Conservation (phyloP, 2,113 vertebrate species). For the Brachypteracias leptosomus region DNA sequence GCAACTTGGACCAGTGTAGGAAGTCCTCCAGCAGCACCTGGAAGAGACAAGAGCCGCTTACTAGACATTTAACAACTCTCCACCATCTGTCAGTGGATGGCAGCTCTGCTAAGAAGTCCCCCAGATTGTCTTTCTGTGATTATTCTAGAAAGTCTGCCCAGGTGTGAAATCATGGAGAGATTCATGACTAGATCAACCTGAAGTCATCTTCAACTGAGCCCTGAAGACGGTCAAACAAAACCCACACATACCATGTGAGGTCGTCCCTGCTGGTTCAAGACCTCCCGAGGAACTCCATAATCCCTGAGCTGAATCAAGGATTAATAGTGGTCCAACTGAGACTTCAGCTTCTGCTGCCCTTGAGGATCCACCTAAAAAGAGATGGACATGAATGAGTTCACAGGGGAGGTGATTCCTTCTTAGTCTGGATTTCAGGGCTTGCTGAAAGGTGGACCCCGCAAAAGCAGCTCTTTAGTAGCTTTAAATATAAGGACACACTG, state of each 20-base stretch:
- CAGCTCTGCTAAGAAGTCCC: not conserved
- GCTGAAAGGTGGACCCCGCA: not conserved
- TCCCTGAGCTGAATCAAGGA: not conserved
- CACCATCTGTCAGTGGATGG: no score
- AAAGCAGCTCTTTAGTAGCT: not conserved
- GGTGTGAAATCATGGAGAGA: not conserved
- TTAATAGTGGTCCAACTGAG: constrained; percentile 8
- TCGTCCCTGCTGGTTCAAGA: not conserved
- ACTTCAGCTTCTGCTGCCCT: not conserved
- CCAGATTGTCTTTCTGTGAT: no score
- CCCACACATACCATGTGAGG: not conserved
- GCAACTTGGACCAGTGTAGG: not conserved
- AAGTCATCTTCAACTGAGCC: not conserved
- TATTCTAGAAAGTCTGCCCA: not conserved
- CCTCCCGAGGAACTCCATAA: not conserved
- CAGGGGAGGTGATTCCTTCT: not conserved
- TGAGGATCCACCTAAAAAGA: not conserved
- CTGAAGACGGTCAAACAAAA: not conserved
- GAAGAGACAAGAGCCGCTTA: not conserved
- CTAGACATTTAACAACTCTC: not conserved
- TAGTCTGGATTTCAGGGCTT: not conserved
- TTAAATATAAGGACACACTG: not conserved
- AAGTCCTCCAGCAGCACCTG: not conserved
- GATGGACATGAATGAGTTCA: not conserved
- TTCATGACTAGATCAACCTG: not conserved